A percentile compares a stretch with the other conserved stretches of the same genome.
phyloP scores from a whole-genome alignment of 1,140 invertebrate species.

The Lerema accius region DNA sequence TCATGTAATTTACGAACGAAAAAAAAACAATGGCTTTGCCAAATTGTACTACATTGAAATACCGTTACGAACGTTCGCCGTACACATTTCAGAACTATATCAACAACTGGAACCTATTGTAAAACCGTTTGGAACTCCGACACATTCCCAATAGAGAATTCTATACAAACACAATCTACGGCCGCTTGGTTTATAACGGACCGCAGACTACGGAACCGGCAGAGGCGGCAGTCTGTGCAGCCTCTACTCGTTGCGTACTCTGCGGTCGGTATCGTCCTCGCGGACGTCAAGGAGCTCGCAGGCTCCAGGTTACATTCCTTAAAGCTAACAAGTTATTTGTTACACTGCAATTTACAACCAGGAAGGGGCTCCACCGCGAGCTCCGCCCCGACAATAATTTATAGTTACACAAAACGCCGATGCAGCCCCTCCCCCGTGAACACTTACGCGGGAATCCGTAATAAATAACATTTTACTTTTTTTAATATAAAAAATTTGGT shows the following conservation, averaged over 20 bases:
- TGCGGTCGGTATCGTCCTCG: background rate
- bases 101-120: slow-evolving; percentile 23
- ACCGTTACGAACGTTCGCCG: slow-evolving; percentile 33
- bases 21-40: slow-evolving; percentile 55
- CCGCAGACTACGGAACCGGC: background rate
- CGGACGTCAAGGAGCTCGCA: background rate
- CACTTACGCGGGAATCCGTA: slow-evolving; percentile 42
- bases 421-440: slow-evolving; percentile 27
- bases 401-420: slow-evolving; percentile 40
- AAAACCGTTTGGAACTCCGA: slow-evolving; percentile 9
- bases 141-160: slow-evolving; percentile 11
- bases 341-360: slow-evolving; percentile 29
- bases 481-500: slow-evolving; percentile 70
- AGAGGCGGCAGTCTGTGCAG: background rate
- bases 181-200: background rate
- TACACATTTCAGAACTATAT: slow-evolving; percentile 26
- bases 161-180: slow-evolving; percentile 9
- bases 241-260: background rate
- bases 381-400: slow-evolving; percentile 39
- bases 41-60: slow-evolving; percentile 61
- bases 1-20: slow-evolving; percentile 39
- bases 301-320: slow-evolving; percentile 23
- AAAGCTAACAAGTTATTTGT: slow-evolving; percentile 35
- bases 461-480: slow-evolving; percentile 59
- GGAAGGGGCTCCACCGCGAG: slow-evolving; percentile 27